phyloP scores from a whole-genome alignment of 2,888 invertebrate species.

The Venusia cambrica region DNA sequence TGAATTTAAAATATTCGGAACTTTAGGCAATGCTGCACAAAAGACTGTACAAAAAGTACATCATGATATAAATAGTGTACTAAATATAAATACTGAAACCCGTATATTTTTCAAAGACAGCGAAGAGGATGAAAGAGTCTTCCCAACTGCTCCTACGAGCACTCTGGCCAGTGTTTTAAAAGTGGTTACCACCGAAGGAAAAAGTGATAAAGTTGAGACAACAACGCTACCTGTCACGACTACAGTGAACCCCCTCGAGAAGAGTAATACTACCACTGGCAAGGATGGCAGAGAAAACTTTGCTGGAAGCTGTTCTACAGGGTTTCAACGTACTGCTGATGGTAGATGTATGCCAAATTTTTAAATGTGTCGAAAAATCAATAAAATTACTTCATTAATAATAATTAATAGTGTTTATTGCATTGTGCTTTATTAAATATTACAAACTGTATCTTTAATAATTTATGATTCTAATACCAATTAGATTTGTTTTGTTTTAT shows the following conservation, averaged over 20 bases:
- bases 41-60: conserved; percentile 36
- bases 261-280: conserved; percentile 28
- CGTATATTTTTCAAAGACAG: conserved; percentile 29
- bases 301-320: conserved; percentile 48
- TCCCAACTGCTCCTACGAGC: conserved; percentile 1
- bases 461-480: too few relatives aligned
- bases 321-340: conserved; percentile 53
- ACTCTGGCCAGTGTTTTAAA: conserved; percentile 1
- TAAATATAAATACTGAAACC: conserved; percentile 20
- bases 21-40: conserved; percentile 35
- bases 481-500: too few relatives aligned
- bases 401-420: too few relatives aligned
- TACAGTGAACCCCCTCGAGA: conserved; percentile 17
- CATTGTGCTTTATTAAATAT: too few relatives aligned
- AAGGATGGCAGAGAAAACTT: conserved; percentile 58
- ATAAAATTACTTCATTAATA: too few relatives aligned
- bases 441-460: too few relatives aligned
- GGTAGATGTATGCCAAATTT: conserved; percentile 62
- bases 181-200: conserved; percentile 3
- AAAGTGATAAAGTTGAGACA: conserved; percentile 1
- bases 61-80: conserved; percentile 36
- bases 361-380: too few relatives aligned
- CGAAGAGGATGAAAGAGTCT: conserved; percentile 11
- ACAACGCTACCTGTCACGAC: conserved; percentile 20
- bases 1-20: conserved; percentile 39